Percentiles rank a stretch among this genome's conserved stretches.
These are phyloP conservation scores for Antechinus stuartii DNA, from an alignment of 2,113 vertebrate genomes.

Conservation along the genomic window DNA sequence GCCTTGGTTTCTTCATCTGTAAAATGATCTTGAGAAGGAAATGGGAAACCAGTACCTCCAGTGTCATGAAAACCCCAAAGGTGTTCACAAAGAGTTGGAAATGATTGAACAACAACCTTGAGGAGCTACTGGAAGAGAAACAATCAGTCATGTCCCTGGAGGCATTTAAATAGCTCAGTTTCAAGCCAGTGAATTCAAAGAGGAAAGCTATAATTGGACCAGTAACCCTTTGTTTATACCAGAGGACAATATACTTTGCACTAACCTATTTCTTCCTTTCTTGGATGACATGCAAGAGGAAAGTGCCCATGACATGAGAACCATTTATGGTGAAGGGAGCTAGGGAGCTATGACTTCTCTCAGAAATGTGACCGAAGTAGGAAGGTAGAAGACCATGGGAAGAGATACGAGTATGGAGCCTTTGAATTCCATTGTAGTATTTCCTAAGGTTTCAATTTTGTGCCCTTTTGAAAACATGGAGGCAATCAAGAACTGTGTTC, in stretches of 20 bases:
- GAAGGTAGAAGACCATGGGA: not conserved
- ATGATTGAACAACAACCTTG: not conserved
- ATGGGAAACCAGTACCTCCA: not conserved
- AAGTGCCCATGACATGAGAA: not conserved
- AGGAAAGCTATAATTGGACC: not conserved
- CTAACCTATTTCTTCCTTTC: not conserved
- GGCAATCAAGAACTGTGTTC: not conserved
- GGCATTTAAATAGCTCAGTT: not conserved
- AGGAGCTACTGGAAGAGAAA: not conserved
- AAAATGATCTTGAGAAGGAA: not conserved
- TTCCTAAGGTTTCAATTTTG: not conserved
- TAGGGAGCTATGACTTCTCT: not conserved
- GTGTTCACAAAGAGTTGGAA: not conserved
- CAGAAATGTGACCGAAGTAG: not conserved
- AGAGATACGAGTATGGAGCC: not conserved
- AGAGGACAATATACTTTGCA: not conserved
- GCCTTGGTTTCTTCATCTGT: not conserved
- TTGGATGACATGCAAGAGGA: not conserved
- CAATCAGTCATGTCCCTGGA: not conserved
- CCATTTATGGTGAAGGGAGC: not conserved
- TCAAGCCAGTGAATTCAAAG: not conserved
- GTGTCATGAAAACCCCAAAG: not conserved
- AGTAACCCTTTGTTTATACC: not conserved
- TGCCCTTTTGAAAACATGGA: not conserved
- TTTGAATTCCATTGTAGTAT: not conserved